A percentile compares a stretch with the other conserved stretches of the same genome.
These are phyloP conservation scores for Syrphus vitripennis DNA, from an alignment of 2,888 invertebrate genomes.

Conservation along the genomic window DNA sequence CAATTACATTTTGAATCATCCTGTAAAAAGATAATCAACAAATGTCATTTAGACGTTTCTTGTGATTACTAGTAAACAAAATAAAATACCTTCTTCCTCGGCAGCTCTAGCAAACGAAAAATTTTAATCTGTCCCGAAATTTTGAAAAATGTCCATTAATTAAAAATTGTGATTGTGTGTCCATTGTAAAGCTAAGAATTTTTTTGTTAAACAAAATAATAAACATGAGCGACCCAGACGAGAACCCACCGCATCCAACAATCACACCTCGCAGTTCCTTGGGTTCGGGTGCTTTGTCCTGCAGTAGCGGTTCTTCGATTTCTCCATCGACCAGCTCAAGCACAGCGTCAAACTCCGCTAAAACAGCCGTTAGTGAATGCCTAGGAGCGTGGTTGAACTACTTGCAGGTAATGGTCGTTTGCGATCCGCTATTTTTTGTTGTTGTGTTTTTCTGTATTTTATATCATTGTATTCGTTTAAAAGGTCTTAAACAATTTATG, in stretches of 20 bases:
- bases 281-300: conserved; percentile 73
- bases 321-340: conserved; percentile 76
- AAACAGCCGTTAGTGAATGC: conserved; percentile 76
- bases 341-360: conserved; percentile 75
- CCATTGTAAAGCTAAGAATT: neutral
- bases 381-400: conserved; percentile 77
- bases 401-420: conserved; percentile 72
- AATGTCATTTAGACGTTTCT: conserved; percentile 42
- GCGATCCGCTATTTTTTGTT: conserved; percentile 10
- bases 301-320: conserved; percentile 73
- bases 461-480: neutral
- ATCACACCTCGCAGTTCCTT: conserved; percentile 72
- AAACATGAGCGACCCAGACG: conserved; percentile 74
- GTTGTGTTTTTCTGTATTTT: neutral
- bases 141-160: conserved; percentile 34
- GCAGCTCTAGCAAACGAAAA: conserved; percentile 11
- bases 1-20: neutral
- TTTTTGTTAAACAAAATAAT: neutral
- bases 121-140: neutral
- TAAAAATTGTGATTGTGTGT: conserved; percentile 32
- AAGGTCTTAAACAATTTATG: conserved; percentile 86
- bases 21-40: conserved; percentile 40
- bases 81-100: conserved; percentile 18
- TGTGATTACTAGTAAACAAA: conserved; percentile 43
- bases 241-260: conserved; percentile 68